A percentile compares a stretch with the other conserved stretches of the same genome.
Evolutionary conservation across 2,113 vertebrate species (phyloP).

Genomic region (Osmerus mordax): DNA sequence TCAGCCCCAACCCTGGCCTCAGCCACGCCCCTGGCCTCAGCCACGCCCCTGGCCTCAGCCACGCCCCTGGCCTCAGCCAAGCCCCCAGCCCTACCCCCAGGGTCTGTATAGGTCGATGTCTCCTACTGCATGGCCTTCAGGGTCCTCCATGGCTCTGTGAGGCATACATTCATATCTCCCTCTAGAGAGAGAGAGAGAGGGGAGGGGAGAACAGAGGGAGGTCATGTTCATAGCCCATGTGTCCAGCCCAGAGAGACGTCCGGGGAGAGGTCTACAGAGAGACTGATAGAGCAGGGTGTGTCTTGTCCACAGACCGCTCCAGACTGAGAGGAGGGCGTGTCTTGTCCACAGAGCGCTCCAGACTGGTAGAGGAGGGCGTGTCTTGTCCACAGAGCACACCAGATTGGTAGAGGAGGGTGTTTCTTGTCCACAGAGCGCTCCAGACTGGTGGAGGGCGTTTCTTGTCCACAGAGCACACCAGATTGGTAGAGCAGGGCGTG

Average conservation of each 20-base stretch:
- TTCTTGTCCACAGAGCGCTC: conserved; percentile 11
- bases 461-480: conserved; percentile 10
- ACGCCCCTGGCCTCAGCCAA: background rate
- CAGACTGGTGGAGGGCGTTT: conserved; percentile 18
- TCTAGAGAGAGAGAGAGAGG: conserved; percentile 34
- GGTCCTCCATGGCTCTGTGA: conserved; percentile 50
- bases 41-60: background rate
- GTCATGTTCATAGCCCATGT: conserved; percentile 24
- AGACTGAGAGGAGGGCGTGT: background rate
- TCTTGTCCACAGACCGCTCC: no score
- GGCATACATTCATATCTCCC: conserved; percentile 64
- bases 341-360: conserved; percentile 6
- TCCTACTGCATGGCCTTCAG: conserved; percentile 12
- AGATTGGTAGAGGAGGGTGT: conserved; percentile 23
- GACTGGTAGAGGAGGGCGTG: conserved; percentile 24
- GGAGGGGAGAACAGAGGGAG: conserved; percentile 14
- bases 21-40: no score
- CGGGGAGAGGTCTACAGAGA: no score
- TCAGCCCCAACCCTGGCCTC: no score
- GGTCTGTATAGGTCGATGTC: conserved; percentile 1
- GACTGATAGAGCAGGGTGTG: no score
- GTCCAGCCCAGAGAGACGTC: background rate
- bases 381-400: conserved; percentile 9
- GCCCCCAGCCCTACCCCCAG: background rate
- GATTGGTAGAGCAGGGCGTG: conserved; percentile 24